These are phyloP conservation scores for Agonum fuliginosum DNA, from an alignment of 2,888 invertebrate species.

Conservation along the genomic window DNA sequence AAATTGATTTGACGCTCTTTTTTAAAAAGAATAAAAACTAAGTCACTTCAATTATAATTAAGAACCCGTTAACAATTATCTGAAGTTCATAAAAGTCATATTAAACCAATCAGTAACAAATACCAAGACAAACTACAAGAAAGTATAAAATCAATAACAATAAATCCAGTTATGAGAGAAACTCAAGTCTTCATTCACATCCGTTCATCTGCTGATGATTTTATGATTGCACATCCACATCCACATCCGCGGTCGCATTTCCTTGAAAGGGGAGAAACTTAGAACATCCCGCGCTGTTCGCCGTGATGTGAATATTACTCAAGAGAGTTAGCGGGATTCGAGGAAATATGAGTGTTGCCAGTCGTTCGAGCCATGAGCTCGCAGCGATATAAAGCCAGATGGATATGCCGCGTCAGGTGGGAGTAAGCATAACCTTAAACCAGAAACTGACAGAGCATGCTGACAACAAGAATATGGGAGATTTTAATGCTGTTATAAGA, in stretches of 20 bases:
- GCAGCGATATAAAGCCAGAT: conserved; percentile 69
- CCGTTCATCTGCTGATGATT: background rate
- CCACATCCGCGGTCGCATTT: conserved; percentile 13
- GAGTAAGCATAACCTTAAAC: conserved; percentile 68
- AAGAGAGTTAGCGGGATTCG: conserved; percentile 65
- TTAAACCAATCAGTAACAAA: too few relatives aligned
- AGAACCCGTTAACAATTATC: too few relatives aligned
- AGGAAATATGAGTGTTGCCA: conserved; percentile 68
- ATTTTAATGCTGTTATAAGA: too few relatives aligned
- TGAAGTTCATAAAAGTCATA: too few relatives aligned
- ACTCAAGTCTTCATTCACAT: background rate
- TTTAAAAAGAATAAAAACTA: too few relatives aligned
- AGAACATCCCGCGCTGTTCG: background rate
- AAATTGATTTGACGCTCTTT: too few relatives aligned
- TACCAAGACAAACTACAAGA: background rate
- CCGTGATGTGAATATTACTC: conserved; percentile 71
- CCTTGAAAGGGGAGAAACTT: conserved; percentile 44
- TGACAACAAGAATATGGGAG: too few relatives aligned
- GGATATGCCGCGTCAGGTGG: conserved; percentile 69
- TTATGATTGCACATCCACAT: conserved; percentile 6
- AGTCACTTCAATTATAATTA: too few relatives aligned
- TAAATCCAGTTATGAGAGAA: conserved; percentile 20
- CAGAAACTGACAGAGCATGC: conserved; percentile 4
- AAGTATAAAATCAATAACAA: conserved; percentile 30
- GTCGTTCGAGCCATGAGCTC: conserved; percentile 14